A percentile compares a stretch with the other conserved stretches of the same genome.
These are phyloP conservation scores for Abrostola tripartita DNA, from an alignment of 2,888 invertebrate genomes.

Conservation along the genomic window DNA sequence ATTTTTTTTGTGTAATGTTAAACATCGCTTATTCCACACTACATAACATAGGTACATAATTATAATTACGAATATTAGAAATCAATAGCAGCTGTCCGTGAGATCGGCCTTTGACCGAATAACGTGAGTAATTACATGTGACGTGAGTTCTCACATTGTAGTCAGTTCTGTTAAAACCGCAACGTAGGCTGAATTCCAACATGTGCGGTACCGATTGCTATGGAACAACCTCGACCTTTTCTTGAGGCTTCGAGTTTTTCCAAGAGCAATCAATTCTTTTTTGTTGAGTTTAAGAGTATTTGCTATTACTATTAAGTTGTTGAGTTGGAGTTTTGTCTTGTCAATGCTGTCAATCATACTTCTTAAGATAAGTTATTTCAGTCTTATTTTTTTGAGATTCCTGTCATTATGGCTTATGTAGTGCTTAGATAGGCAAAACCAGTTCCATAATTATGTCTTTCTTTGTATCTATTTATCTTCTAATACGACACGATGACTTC, in stretches of 20 bases:
- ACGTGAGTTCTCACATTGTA: constrained; percentile 20
- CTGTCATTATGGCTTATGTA: too few species aligned
- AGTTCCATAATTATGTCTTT: too few species aligned
- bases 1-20: not conserved
- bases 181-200: constrained; percentile 54
- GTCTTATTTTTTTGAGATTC: too few species aligned
- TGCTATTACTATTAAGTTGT: not conserved
- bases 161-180: constrained; percentile 28
- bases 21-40: not conserved
- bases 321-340: not conserved
- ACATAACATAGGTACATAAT: not conserved
- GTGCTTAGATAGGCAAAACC: too few species aligned
- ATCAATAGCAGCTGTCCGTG: constrained; percentile 27
- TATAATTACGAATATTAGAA: constrained; percentile 22
- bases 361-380: too few species aligned
- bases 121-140: constrained; percentile 49
- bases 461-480: too few species aligned
- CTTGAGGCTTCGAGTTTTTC: constrained; percentile 43
- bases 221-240: constrained; percentile 66
- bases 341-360: not conserved
- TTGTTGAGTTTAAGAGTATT: constrained; percentile 28
- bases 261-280: constrained; percentile 30
- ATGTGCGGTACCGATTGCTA: constrained; percentile 53
- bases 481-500: too few species aligned
- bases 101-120: constrained; percentile 48